Base-by-base conservation (phyloP, 1,140 invertebrate species). In the Heliconius hermathena region DNA sequence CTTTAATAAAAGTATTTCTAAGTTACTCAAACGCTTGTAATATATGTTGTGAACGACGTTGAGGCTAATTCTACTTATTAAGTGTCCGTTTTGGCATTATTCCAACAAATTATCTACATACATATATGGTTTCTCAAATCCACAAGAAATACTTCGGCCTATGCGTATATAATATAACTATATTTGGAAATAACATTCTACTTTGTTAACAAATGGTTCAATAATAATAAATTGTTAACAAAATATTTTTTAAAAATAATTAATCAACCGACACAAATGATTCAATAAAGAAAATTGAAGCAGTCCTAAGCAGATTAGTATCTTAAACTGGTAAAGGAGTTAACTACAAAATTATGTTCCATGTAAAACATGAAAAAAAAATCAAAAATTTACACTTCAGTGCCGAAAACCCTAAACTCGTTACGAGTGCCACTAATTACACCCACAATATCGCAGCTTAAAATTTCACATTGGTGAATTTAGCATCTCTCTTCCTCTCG, bases 361-460 rank as follows among this genome's bases (percentile, higher is more conserved):
- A 36, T 29, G 20, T 76, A 70, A 71, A 70, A 66, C 54, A 46
- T 38, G 22, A 78, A 84, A 82, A 91, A 87, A 86, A 91, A 87
- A 86, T 85, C 84, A 89, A 85, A 90, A 90, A 87, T 86, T 89
- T 84, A 90, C 89, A 90, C 87, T 87, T 87, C 82, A 85, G 80
- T 86, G 81, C 78, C 81, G 84, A 85, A 89, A 86, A 86, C 85
- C 88, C 87, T 90, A 90, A 90, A 89, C 87, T 90, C 89, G 89
- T 91, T 91, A 91, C 86, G 83, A 84, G 85, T 81, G 87, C 89
- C 91, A 91, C 91, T 91, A 91, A 93, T 93, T 93, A 91, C 89
- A 89, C 82, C 88, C 89, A 86, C 89, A 93, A 90, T 90, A 88
- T 87, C 85, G 84, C 81, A 89, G 88, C 90, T 89, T 89, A 90